Percentiles rank a stretch among this genome's conserved stretches.
phyloP scores from a whole-genome alignment of 2,888 invertebrate species.

The Ischnura elegans region DNA sequence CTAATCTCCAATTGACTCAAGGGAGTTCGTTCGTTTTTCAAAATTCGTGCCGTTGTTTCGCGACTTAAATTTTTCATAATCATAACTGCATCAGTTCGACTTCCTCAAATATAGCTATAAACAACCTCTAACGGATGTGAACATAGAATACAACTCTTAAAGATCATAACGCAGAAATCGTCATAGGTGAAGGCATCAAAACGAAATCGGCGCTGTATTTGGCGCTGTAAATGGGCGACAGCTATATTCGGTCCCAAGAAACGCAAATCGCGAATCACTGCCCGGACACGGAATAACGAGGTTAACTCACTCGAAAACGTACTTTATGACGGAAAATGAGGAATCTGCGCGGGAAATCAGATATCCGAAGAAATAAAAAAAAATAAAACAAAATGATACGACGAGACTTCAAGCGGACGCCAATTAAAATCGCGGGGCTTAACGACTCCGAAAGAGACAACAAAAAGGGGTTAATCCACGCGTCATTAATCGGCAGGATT shows the following conservation, averaged over 20 bases:
- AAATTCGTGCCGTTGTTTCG: no score
- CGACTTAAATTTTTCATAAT: no score
- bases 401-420: constrained; percentile 29
- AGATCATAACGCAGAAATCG: background rate
- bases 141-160: no score
- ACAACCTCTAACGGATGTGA: no score
- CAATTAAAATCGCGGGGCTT: constrained; percentile 46
- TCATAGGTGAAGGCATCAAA: background rate
- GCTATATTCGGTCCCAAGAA: background rate
- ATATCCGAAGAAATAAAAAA: constrained; percentile 25
- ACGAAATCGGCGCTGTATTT: background rate
- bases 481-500: background rate
- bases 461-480: background rate
- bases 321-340: constrained; percentile 21
- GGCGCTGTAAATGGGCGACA: no score
- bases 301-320: constrained; percentile 9
- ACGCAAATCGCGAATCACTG: background rate
- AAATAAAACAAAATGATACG: background rate
- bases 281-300: constrained; percentile 25
- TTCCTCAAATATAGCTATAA: no score
- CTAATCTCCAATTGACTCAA: no score
- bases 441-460: constrained; percentile 7
- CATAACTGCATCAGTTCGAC: no score
- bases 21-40: no score
- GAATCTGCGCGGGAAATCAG: background rate